Conservation (phyloP, 2,888 invertebrate species). For the Crocallis elinguaria region DNA sequence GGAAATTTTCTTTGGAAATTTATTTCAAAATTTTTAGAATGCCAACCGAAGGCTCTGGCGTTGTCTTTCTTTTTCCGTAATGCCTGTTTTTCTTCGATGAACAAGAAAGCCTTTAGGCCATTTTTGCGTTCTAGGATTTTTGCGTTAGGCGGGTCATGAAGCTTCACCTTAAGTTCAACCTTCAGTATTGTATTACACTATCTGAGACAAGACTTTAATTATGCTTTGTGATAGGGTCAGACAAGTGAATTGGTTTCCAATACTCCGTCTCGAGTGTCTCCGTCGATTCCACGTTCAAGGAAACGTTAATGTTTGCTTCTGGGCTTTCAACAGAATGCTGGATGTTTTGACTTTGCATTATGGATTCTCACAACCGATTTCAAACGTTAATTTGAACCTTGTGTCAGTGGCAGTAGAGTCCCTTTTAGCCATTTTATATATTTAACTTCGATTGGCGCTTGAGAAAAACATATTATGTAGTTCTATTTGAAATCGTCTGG, state of each 20-base stretch:
- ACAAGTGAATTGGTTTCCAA: constrained; percentile 20
- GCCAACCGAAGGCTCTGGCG: too few relatives aligned
- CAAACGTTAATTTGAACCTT: neutral
- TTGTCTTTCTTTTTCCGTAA: too few relatives aligned
- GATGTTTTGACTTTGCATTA: constrained; percentile 25
- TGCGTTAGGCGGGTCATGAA: too few relatives aligned
- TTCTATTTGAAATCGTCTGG: too few relatives aligned
- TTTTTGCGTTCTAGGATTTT: too few relatives aligned
- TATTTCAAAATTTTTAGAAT: too few relatives aligned
- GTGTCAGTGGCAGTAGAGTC: neutral
- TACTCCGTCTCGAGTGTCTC: constrained; percentile 26
- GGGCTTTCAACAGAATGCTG: constrained; percentile 30
- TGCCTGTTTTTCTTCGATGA: too few relatives aligned
- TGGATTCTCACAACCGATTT: constrained; percentile 23
- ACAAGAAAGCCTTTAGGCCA: too few relatives aligned
- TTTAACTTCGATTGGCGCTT: neutral
- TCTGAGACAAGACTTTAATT: constrained; percentile 18
- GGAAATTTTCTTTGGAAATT: too few relatives aligned
- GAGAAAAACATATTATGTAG: neutral
- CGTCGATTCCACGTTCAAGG: constrained; percentile 35
- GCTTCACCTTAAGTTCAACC: constrained; percentile 16
- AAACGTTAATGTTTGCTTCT: constrained; percentile 31
- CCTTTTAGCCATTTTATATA: neutral
- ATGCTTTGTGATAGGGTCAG: constrained; percentile 36
- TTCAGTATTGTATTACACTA: constrained; percentile 26